These are phyloP conservation scores for Hyaena hyaena DNA, from an alignment of 2,113 vertebrate species.

Conservation along the genomic window DNA sequence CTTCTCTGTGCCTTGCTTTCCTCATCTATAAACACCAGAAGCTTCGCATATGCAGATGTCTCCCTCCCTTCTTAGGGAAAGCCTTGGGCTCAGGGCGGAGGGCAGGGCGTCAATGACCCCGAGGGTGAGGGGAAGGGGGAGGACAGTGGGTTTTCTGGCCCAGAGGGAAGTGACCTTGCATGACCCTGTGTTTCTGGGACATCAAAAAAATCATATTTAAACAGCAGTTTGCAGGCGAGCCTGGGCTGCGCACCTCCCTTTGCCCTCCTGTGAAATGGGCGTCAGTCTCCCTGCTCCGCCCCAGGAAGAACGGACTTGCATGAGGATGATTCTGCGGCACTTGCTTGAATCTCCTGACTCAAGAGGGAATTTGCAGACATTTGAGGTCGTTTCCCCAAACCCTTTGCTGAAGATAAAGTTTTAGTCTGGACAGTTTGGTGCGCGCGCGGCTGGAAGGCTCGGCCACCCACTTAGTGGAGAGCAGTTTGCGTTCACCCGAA, in stretches of 20 bases:
- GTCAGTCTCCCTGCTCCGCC: rapidly evolving
- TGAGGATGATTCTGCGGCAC: background rate
- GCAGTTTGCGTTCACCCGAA: rapidly evolving
- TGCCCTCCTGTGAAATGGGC: background rate
- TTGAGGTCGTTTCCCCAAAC: background rate
- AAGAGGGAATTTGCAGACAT: background rate
- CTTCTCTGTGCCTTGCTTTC: background rate
- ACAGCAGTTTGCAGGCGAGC: background rate
- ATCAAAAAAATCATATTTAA: background rate
- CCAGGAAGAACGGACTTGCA: background rate
- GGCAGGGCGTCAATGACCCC: background rate
- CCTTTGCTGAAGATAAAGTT: background rate
- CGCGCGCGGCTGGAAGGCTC: background rate
- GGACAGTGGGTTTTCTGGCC: background rate
- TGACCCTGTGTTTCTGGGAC: background rate
- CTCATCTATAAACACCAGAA: background rate
- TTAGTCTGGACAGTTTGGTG: background rate
- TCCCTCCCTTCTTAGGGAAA: background rate
- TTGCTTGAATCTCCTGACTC: background rate
- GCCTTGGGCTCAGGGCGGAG: background rate
- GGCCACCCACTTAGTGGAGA: background rate
- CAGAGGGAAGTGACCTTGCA: background rate
- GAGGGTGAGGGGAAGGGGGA: background rate
- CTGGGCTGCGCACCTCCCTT: background rate
- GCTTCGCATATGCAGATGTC: rapidly evolving